Evolutionary conservation across 2,888 invertebrate species (phyloP).

Genomic region (Xylophagus ater): DNA sequence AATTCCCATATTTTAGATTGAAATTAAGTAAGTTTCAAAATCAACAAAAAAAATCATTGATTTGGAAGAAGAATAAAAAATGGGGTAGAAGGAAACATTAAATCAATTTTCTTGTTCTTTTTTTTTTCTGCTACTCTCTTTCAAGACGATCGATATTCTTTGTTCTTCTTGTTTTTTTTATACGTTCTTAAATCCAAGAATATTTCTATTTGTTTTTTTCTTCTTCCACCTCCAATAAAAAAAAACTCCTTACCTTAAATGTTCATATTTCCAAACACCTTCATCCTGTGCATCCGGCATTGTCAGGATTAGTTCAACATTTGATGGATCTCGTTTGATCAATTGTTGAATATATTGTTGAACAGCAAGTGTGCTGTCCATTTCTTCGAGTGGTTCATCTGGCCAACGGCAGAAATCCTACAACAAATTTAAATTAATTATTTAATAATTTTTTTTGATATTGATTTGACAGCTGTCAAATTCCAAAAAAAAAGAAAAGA

Average conservation of each 20-base stretch:
- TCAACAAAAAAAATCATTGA: too few relatives aligned
- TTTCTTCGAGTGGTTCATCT: slow-evolving; percentile 96
- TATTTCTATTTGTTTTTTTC: too few relatives aligned
- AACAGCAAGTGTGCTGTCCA: slow-evolving; percentile 97
- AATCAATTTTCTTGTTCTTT: too few relatives aligned
- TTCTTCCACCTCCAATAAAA: too few relatives aligned
- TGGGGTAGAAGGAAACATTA: too few relatives aligned
- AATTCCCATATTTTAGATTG: too few relatives aligned
- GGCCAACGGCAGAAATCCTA: slow-evolving; percentile 97
- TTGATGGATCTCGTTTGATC: slow-evolving; percentile 83
- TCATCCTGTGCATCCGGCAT: slow-evolving; percentile 97
- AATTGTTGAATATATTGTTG: slow-evolving; percentile 98
- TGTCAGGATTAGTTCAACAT: slow-evolving; percentile 86
- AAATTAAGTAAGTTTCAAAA: too few relatives aligned
- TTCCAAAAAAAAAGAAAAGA: neutral
- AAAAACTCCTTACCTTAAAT: slow-evolving; percentile 61
- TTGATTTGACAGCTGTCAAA: slow-evolving; percentile 7
- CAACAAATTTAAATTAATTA: slow-evolving; percentile 13
- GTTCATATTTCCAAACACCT: slow-evolving; percentile 99
- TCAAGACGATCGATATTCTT: too few relatives aligned
- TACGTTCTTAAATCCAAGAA: too few relatives aligned
- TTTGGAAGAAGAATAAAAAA: too few relatives aligned
- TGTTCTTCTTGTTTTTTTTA: too few relatives aligned
- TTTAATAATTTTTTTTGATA: slow-evolving; percentile 4
- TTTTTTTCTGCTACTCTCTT: too few relatives aligned